Base-by-base conservation (phyloP, 2,113 vertebrate species). In the Felis chaus region DNA sequence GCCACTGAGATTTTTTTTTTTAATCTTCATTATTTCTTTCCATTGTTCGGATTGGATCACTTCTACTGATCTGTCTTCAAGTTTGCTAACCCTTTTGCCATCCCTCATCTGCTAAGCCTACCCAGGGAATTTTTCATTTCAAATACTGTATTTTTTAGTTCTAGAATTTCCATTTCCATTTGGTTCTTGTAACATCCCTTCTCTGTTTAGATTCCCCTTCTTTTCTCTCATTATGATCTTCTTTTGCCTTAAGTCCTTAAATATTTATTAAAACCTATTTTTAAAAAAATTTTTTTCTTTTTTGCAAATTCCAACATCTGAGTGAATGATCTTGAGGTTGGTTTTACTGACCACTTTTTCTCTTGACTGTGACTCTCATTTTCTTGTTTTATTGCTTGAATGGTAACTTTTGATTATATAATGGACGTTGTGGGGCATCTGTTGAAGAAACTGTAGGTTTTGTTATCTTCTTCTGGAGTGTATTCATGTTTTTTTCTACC, bases 401-500 rank as follows among this genome's bases (percentile, higher is more conserved):
- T 86, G 31, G 31, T 97, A 91, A 55, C 41, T 94, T 89, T 87
- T 93, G 45, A 65, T 90, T 66, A 4, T 96, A 45, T 69, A 71
- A 41, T 78, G 3, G 57, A 80, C 50, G 41, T 95, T 36, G 23
- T 55, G 10, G 9, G 12, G 90, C 27, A 71, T 89, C 33, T 10
- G 4, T 71, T 87, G 53, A 63, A 84, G 65, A 86, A 83, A 90
- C n/a, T 90, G 55, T 93, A 18, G n/a, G 29, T 96, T 93, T 71
- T 93, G 0, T 89, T 95, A 39, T 39, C 36, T 94, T 94, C 50
- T 93, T 96, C 11, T 68, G 39, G 41, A 76, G 79, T 61, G 8
- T 81, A 6, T 73, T 96, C 33, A n/a, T 36, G 13, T 92, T 96
- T 94, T 93, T 69, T 96, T 93, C 63, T 87, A 29, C n/a, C 7